Conservation (phyloP, 2,797 vertebrate genomes). For the Pogonophryne albipinna region DNA sequence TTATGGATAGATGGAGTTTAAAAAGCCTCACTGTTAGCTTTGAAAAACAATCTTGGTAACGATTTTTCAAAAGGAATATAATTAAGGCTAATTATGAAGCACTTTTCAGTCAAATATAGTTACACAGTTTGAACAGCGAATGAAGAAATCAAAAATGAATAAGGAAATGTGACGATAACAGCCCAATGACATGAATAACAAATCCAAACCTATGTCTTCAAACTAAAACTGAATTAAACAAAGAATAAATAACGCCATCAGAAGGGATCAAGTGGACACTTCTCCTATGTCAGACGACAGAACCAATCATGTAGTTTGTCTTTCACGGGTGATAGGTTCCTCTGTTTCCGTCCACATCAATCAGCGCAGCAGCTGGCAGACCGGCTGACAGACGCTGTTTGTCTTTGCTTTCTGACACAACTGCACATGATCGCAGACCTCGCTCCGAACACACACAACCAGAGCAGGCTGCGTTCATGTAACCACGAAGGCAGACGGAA, state of each 20-base stretch:
- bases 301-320: slow-evolving; percentile 66
- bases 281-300: slow-evolving; percentile 45
- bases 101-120: slow-evolving; percentile 28
- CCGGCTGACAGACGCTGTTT: slow-evolving; percentile 75
- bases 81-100: slow-evolving; percentile 41
- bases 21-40: slow-evolving; percentile 21
- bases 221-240: slow-evolving; percentile 25
- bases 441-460: slow-evolving; percentile 12
- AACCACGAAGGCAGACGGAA: slow-evolving; percentile 33
- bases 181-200: neutral
- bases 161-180: slow-evolving; percentile 14
- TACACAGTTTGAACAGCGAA: slow-evolving; percentile 16
- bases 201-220: neutral
- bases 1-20: slow-evolving; percentile 34
- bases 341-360: slow-evolving; percentile 75
- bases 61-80: slow-evolving; percentile 34
- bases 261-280: slow-evolving; percentile 18
- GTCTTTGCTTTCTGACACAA: slow-evolving; percentile 73
- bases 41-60: slow-evolving; percentile 23
- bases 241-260: slow-evolving; percentile 15
- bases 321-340: slow-evolving; percentile 79
- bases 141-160: neutral
- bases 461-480: slow-evolving; percentile 33
- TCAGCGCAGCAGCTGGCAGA: slow-evolving; percentile 78
- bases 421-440: slow-evolving; percentile 33